Base-by-base conservation (phyloP, 2,797 vertebrate genomes). In the Threskiornis aethiopicus region DNA sequence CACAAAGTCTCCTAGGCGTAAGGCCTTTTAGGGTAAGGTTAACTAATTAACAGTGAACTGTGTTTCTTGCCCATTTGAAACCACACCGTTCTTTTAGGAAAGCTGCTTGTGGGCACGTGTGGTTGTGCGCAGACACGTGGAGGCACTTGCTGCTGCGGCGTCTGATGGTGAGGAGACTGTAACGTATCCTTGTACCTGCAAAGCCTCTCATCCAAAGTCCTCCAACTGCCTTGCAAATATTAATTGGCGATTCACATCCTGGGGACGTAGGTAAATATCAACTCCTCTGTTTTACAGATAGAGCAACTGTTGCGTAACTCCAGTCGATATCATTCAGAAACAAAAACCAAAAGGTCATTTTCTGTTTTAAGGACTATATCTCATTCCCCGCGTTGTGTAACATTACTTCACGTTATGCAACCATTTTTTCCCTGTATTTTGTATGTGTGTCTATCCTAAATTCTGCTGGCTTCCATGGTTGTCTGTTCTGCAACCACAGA, bases 341-440 rank as follows among this genome's bases (percentile, higher is more conserved):
- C 52, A 78, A 95, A 95, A 97, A 96, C 78, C 73, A 94, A 95
- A 96, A 97, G 58, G 90, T 92, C 8, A 8, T 76, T 93, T 94
- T 71, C 55, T 65, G 28, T 6, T 86, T 72, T 91, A 67, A 89
- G 66, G 51, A 20, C 55, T 57, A 3, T 35, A 79, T 42, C 37
- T 39, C 67, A 51, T 88, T 54, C 78, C 78, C 54, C 44, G 35
- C 0, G 0, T 87, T 94, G 76, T 51, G 75, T 35, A 95, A 96
- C 37, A 20, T 46, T 55, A 28, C 37, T 89, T 82, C 33, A 54
- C 5, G 9, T 90, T 92, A 80, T 35, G 52, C 35, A 96, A 91
- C 31, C 6, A 2, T n/a, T 85, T 92, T 86, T 89, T 41, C 83
- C 59, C 21, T 29, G 71, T 84, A 88, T 89, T 92, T 93, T 39